A percentile compares a stretch with the other conserved stretches of the same genome.
These are phyloP conservation scores for Reinhardtius hippoglossoides DNA, from an alignment of 2,113 vertebrate genomes.

Conservation along the genomic window DNA sequence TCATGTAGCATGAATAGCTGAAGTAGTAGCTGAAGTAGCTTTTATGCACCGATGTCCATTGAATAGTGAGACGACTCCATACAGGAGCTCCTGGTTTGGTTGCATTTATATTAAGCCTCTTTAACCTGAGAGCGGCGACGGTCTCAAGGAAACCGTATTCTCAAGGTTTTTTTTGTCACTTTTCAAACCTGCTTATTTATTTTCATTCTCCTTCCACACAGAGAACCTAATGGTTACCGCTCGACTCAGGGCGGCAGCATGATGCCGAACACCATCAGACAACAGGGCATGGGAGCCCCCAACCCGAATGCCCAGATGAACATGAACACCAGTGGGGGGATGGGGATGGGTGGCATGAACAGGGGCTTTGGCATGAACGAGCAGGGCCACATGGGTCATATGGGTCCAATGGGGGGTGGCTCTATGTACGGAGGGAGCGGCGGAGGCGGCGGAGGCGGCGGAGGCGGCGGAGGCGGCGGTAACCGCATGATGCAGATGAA, in stretches of 20 bases:
- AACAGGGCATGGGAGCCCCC: slow-evolving; percentile 83
- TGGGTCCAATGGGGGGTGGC: slow-evolving; percentile 71
- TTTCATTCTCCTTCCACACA: slow-evolving; percentile 61
- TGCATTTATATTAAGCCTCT: slow-evolving; percentile 13
- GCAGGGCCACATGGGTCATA: slow-evolving; percentile 82
- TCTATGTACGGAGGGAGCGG: slow-evolving; percentile 75
- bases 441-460: slow-evolving; percentile 69
- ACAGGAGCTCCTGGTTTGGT: slow-evolving; percentile 13
- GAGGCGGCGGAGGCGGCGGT: slow-evolving; percentile 64
- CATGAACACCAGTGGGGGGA: slow-evolving; percentile 84
- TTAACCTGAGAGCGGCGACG: slow-evolving; percentile 3
- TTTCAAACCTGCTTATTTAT: slow-evolving; percentile 27
- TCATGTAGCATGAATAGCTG: slow-evolving; percentile 44
- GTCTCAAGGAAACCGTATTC: neutral
- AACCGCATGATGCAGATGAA: slow-evolving; percentile 79
- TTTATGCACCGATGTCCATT: slow-evolving; percentile 34
- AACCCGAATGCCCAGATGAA: slow-evolving; percentile 85
- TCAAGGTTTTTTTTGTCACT: slow-evolving; percentile 13
- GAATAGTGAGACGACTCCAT: slow-evolving; percentile 27
- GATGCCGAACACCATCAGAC: slow-evolving; percentile 80
- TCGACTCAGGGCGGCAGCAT: slow-evolving; percentile 85
- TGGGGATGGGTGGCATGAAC: slow-evolving; percentile 81
- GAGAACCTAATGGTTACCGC: slow-evolving; percentile 94
- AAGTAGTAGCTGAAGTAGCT: slow-evolving; percentile 59
- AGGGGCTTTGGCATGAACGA: slow-evolving; percentile 81